phyloP scores from a whole-genome alignment of 2,113 vertebrate genomes.

The Fulmarus glacialis region DNA sequence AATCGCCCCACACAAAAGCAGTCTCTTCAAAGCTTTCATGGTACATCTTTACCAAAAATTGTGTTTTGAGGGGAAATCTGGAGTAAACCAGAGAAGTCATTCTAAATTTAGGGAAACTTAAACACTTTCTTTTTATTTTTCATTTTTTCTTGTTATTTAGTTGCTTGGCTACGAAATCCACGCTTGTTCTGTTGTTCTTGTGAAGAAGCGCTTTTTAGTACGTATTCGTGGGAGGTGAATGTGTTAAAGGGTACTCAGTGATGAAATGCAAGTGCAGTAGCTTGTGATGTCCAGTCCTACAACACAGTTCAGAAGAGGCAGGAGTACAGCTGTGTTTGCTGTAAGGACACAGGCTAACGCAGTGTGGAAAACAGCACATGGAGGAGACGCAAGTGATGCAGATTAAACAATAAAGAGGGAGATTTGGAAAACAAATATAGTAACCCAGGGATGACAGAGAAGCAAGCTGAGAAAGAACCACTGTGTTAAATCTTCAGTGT shows the following conservation, averaged over 20 bases:
- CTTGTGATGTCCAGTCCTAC: neutral
- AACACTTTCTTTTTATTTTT: neutral
- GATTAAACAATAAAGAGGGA: neutral
- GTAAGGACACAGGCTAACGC: neutral
- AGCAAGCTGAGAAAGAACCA: neutral
- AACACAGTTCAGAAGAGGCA: rapidly evolving
- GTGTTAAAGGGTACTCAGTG: neutral
- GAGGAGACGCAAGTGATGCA: neutral
- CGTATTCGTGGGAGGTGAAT: neutral
- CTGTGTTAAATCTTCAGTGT: neutral
- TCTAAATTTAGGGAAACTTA: neutral
- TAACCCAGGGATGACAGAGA: neutral
- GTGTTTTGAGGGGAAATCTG: neutral
- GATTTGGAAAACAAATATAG: neutral
- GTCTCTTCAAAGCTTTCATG: neutral
- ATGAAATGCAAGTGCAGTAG: neutral
- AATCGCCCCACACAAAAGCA: neutral
- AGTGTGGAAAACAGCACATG: rapidly evolving
- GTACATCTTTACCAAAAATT: neutral
- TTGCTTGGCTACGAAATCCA: neutral
- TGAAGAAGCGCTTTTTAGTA: neutral
- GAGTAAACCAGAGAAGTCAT: neutral
- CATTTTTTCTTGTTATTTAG: neutral
- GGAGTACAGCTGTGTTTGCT: neutral
- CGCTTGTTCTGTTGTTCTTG: neutral